Evolutionary conservation across 2,888 invertebrate genomes (phyloP).

Genomic region (Eilema sororculum): DNA sequence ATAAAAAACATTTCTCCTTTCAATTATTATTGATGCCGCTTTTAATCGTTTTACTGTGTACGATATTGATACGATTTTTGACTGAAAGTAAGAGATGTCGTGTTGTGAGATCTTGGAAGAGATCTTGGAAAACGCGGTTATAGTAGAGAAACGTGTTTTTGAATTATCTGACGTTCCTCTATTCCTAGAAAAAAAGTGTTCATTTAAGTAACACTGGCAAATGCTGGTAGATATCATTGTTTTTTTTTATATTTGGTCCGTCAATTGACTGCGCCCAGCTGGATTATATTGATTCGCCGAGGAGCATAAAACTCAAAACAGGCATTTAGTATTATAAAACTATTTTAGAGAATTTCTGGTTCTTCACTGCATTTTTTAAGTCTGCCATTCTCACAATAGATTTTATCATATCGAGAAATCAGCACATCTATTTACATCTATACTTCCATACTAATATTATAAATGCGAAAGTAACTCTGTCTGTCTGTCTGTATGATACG

Average conservation of each 20-base stretch:
- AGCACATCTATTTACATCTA: no score
- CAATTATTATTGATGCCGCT: constrained; percentile 22
- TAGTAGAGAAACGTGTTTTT: neutral
- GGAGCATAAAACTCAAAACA: no score
- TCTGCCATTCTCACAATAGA: neutral
- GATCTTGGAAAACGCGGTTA: neutral
- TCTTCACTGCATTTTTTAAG: no score
- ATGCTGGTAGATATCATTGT: no score
- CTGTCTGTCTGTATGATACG: no score
- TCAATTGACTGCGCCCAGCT: no score
- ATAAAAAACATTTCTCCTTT: constrained; percentile 23
- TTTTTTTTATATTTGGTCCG: no score
- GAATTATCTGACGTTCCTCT: neutral
- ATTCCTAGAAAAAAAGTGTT: no score
- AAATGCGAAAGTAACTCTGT: no score
- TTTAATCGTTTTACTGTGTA: constrained; percentile 19
- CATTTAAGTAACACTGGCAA: no score
- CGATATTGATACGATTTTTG: constrained; percentile 25
- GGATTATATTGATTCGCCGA: no score
- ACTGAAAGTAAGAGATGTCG: neutral
- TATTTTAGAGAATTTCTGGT: neutral
- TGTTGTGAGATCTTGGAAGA: neutral
- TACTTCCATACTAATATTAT: no score
- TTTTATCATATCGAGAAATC: neutral
- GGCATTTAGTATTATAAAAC: neutral